Conservation (phyloP, 1,140 invertebrate genomes). For the Hycleus cichorii region DNA sequence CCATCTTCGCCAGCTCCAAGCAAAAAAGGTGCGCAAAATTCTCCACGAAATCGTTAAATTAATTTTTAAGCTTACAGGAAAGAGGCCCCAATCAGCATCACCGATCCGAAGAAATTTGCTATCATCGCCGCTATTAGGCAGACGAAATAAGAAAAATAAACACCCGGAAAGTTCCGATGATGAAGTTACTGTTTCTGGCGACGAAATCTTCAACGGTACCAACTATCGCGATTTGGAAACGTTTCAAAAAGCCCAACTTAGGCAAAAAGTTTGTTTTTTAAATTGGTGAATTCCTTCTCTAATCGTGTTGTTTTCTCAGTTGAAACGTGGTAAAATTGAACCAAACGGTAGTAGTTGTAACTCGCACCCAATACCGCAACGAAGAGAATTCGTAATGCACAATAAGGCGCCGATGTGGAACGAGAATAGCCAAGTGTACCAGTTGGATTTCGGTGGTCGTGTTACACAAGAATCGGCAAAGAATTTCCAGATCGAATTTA, state of each 20-base stretch:
- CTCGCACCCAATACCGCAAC: conserved; percentile 46
- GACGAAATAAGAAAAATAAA: conserved; percentile 60
- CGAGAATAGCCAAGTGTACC: conserved; percentile 97
- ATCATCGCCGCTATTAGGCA: conserved; percentile 70
- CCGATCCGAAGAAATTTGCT: conserved; percentile 71
- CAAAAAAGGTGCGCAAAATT: conserved; percentile 46
- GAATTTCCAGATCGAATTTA: conserved; percentile 98
- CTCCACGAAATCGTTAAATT: neutral
- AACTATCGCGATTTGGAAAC: conserved; percentile 86
- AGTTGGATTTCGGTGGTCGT: conserved; percentile 97
- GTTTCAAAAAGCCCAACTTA: conserved; percentile 89
- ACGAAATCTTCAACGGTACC: conserved; percentile 55
- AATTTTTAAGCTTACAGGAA: conserved; percentile 37
- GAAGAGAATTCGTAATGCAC: conserved; percentile 87
- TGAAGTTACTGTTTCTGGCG: conserved; percentile 59
- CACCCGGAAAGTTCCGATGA: conserved; percentile 82
- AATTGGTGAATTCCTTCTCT: too few species aligned
- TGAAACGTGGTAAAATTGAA: conserved; percentile 57
- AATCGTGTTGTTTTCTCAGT: conserved; percentile 38
- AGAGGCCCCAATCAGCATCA: conserved; percentile 68
- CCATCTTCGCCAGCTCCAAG: conserved; percentile 63
- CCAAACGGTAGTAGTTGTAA: conserved; percentile 46
- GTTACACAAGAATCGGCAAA: conserved; percentile 99
- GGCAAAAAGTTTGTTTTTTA: conserved; percentile 70
- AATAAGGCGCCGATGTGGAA: conserved; percentile 99